Evolutionary conservation across 2,797 vertebrate genomes (phyloP).

Genomic region (Atherinosoma microstoma): DNA sequence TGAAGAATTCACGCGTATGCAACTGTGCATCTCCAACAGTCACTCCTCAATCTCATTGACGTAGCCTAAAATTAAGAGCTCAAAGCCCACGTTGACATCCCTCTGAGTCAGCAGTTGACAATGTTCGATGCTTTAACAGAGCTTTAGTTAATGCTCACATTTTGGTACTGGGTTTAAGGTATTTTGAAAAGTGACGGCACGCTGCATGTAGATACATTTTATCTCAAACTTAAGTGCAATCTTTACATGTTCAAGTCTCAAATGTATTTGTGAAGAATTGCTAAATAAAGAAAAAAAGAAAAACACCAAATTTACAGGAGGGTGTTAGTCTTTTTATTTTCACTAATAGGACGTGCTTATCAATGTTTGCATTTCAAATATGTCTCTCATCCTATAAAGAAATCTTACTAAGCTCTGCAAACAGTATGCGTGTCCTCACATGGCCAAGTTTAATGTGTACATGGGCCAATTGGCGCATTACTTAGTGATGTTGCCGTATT

Average conservation of each 20-base stretch:
- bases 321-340: not conserved
- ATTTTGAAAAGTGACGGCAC: not conserved
- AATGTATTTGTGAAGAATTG: not conserved
- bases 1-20: not conserved
- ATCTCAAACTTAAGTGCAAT: not conserved
- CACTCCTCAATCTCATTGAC: too few relatives aligned
- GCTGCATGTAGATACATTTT: not conserved
- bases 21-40: not conserved
- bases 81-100: too few relatives aligned
- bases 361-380: not conserved
- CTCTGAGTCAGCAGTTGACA: not conserved
- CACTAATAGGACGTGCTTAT: not conserved
- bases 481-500: constrained; percentile 6
- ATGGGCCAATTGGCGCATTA: too few relatives aligned
- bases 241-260: not conserved
- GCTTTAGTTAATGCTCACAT: not conserved
- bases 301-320: not conserved
- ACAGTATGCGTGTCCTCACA: too few relatives aligned
- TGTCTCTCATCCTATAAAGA: not conserved
- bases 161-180: not conserved
- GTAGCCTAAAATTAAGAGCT: not conserved
- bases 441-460: too few relatives aligned
- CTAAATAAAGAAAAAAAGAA: not conserved
- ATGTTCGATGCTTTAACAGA: not conserved
- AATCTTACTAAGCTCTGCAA: too few relatives aligned